These are phyloP conservation scores for Watsonalla cultraria DNA, from an alignment of 2,888 invertebrate genomes.

Conservation along the genomic window DNA sequence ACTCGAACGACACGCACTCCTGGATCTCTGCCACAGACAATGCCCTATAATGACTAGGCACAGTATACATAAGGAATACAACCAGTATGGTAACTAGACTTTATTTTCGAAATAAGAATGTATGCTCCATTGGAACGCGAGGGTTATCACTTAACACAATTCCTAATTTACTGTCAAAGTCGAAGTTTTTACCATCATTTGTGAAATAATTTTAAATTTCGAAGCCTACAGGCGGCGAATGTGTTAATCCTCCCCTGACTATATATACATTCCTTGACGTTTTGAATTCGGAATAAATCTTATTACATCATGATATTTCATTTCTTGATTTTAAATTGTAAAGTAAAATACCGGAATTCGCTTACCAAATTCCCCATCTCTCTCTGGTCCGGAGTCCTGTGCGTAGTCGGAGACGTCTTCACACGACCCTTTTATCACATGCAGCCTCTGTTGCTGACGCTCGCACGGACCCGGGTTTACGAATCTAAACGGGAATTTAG, in stretches of 20 bases:
- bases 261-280: too few species aligned
- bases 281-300: too few species aligned
- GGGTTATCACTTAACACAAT: too few species aligned
- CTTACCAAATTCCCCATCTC: constrained; percentile 22
- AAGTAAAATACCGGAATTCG: neutral
- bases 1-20: constrained; percentile 84
- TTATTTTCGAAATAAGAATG: too few species aligned
- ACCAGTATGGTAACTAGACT: too few species aligned
- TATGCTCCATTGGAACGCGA: too few species aligned
- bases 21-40: neutral
- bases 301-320: neutral
- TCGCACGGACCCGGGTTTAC: constrained; percentile 47
- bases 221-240: too few species aligned
- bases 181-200: too few species aligned
- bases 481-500: constrained; percentile 33
- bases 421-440: constrained; percentile 26
- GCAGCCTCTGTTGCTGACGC: constrained; percentile 23
- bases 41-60: neutral
- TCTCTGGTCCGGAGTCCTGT: constrained; percentile 5
- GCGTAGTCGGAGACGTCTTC: constrained; percentile 30
- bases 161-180: too few species aligned
- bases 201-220: too few species aligned
- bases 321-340: neutral
- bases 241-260: too few species aligned
- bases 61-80: too few species aligned